Evolutionary conservation across 2,113 vertebrate genomes (phyloP).

Genomic region (Cryptomyrus ogoouensis): DNA sequence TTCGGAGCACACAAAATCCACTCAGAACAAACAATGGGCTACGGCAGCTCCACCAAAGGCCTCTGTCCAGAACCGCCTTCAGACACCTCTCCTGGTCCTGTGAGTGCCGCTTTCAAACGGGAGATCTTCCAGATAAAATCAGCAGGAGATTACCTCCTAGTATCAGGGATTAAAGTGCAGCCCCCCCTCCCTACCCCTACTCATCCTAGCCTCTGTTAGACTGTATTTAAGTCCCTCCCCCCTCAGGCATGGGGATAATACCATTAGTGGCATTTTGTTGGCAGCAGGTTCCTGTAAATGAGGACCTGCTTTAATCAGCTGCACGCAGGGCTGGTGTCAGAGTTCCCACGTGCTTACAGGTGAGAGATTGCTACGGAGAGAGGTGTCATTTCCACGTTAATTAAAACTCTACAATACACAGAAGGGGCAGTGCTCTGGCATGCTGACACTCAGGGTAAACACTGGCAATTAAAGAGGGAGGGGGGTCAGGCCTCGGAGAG

Average conservation of each 20-base stretch:
- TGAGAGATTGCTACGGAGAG: constrained; percentile 54
- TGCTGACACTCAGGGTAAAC: constrained; percentile 35
- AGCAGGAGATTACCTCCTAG: constrained; percentile 44
- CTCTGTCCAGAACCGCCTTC: background rate
- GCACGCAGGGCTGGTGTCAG: constrained; percentile 62
- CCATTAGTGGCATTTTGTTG: constrained; percentile 67
- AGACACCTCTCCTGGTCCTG: background rate
- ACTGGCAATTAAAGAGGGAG: constrained; percentile 52
- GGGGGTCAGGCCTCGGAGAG: constrained; percentile 30
- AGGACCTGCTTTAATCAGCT: constrained; percentile 65
- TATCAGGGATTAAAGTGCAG: constrained; percentile 57
- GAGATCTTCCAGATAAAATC: constrained; percentile 44
- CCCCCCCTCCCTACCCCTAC: constrained; percentile 41
- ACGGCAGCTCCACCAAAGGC: background rate
- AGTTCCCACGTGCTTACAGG: constrained; percentile 67
- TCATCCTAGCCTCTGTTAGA: constrained; percentile 50
- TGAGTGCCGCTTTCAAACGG: constrained; percentile 12
- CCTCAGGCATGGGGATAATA: constrained; percentile 56
- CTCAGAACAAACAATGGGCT: background rate
- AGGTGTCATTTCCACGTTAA: constrained; percentile 54
- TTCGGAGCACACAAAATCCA: background rate
- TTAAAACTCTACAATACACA: constrained; percentile 50
- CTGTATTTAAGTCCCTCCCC: constrained; percentile 48
- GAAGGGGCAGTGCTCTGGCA: constrained; percentile 53
- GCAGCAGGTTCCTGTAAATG: constrained; percentile 60